Evolutionary conservation across 2,797 vertebrate species (phyloP).

Genomic region (Micromesistius poutassou): DNA sequence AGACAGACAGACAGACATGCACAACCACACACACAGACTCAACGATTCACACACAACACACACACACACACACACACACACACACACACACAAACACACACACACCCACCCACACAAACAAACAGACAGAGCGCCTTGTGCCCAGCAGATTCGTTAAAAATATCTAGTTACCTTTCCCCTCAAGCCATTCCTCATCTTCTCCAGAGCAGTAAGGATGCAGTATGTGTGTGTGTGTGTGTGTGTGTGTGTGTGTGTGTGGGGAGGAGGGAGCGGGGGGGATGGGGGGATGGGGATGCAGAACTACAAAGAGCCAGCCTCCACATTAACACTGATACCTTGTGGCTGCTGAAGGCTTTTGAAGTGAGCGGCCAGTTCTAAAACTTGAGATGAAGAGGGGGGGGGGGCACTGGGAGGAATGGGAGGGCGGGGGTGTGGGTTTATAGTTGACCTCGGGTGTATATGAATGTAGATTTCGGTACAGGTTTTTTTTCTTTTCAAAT

Average conservation of each 20-base stretch:
- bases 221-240: background rate
- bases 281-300: conserved; percentile 10
- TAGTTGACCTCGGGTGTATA: conserved; percentile 9
- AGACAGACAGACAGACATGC: background rate
- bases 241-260: background rate
- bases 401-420: background rate
- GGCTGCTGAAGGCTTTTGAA: conserved; percentile 46
- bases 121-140: background rate
- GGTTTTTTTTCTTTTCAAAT: no score
- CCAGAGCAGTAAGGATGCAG: conserved; percentile 43
- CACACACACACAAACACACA: conserved; percentile 12
- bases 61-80: conserved; percentile 6
- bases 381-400: conserved; percentile 16
- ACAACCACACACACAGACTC: background rate
- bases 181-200: conserved; percentile 40
- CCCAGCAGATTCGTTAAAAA: conserved; percentile 55
- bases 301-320: conserved; percentile 55
- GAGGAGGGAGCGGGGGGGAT: no score
- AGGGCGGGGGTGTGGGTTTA: conserved; percentile 7
- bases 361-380: conserved; percentile 40
- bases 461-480: conserved; percentile 20
- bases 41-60: background rate
- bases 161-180: conserved; percentile 51
- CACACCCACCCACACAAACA: conserved; percentile 22
- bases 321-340: conserved; percentile 31